These are phyloP conservation scores for Sminthurinus aureus DNA, from an alignment of 2,888 invertebrate genomes.

Conservation along the genomic window DNA sequence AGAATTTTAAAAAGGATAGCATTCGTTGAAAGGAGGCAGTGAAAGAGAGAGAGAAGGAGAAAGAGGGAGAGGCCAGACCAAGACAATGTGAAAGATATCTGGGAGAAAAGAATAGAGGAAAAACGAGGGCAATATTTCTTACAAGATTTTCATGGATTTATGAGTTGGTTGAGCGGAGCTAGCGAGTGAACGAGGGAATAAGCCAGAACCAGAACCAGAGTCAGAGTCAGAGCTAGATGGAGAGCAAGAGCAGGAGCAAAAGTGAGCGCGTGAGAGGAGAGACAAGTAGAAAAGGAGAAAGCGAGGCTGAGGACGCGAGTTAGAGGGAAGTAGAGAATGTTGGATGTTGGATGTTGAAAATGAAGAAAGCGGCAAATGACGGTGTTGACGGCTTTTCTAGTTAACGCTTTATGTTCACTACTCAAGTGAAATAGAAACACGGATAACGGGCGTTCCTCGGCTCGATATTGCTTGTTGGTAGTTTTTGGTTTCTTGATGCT, in stretches of 20 bases:
- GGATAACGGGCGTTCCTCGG: not conserved
- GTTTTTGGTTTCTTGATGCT: not conserved
- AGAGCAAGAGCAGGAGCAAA: not conserved
- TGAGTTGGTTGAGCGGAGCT: not conserved
- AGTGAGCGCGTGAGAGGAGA: not conserved
- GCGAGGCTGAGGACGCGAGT: not conserved
- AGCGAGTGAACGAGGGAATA: not conserved
- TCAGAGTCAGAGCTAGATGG: not conserved
- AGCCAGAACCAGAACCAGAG: not conserved
- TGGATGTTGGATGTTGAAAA: not conserved
- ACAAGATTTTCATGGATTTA: not conserved
- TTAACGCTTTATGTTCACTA: constrained; percentile 12
- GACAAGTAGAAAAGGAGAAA: not conserved
- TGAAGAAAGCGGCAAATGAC: constrained; percentile 11
- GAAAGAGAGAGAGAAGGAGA: constrained; percentile 4
- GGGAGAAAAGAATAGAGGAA: not conserved
- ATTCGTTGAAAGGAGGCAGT: not conserved
- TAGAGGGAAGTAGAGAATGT: not conserved
- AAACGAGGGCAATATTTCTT: not conserved
- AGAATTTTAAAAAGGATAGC: not conserved
- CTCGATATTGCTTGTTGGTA: not conserved
- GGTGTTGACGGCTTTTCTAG: constrained; percentile 20
- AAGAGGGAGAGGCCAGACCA: not conserved
- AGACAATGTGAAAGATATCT: too few species aligned
- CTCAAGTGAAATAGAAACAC: not conserved